Conservation (phyloP, 2,113 vertebrate species). For the Morphnarchus princeps region DNA sequence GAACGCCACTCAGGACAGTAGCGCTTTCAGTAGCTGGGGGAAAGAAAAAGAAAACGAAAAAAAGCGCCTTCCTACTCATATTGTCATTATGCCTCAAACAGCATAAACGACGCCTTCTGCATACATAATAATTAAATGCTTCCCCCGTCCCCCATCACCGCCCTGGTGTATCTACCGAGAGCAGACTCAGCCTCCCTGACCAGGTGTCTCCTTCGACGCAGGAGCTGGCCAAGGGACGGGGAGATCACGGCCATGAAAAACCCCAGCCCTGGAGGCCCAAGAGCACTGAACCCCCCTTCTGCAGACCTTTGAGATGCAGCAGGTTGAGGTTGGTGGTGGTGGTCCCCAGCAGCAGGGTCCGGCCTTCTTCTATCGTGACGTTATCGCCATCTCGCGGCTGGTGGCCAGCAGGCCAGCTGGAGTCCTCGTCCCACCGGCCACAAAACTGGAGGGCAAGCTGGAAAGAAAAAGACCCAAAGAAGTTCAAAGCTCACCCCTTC, state of each 20-base stretch:
- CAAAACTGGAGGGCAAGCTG: conserved; percentile 53
- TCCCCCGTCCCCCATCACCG: neutral
- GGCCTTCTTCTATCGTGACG: conserved; percentile 72
- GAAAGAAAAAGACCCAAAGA: neutral
- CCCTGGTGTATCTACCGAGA: neutral
- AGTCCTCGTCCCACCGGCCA: conserved; percentile 53
- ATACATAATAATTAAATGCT: neutral
- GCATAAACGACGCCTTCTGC: neutral
- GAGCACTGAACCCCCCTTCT: neutral
- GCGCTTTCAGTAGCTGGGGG: neutral
- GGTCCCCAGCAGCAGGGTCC: conserved; percentile 59
- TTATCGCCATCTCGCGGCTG: conserved; percentile 81
- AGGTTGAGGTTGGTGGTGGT: conserved; percentile 56
- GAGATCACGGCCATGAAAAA: neutral
- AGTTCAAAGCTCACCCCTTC: neutral
- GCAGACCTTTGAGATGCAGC: conserved; percentile 74
- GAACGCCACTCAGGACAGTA: neutral
- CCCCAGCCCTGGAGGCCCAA: neutral
- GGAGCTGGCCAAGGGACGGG: neutral
- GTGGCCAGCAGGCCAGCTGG: conserved; percentile 68
- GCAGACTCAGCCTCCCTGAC: neutral
- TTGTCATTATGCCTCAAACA: neutral
- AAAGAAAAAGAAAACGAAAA: fast-evolving
- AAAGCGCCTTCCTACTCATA: neutral
- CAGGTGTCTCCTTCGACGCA: neutral